Evolutionary conservation across 2,113 vertebrate species (phyloP).

Genomic region (Cyprichromis sp.): DNA sequence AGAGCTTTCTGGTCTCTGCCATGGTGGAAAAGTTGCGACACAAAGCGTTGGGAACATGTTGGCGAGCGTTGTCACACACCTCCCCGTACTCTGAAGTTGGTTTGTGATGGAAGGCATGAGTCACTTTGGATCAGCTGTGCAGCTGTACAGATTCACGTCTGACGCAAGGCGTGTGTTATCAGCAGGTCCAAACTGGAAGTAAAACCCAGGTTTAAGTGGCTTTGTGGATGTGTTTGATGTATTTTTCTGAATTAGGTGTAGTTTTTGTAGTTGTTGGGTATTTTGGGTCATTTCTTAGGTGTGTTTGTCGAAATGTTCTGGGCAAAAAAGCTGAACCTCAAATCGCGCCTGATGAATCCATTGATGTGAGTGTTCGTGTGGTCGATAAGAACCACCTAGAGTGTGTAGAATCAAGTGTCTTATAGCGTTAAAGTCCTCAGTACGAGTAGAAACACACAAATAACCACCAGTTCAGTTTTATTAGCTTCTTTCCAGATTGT

Average conservation of each 20-base stretch:
- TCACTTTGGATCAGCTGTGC: background rate
- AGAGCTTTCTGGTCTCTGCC: background rate
- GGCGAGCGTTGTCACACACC: conserved; percentile 28
- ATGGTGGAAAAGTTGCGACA: conserved; percentile 1
- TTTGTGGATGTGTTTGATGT: background rate
- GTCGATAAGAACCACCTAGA: background rate
- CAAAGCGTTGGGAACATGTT: conserved; percentile 18
- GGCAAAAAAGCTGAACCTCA: background rate
- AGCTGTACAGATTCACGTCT: background rate
- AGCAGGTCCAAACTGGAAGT: background rate
- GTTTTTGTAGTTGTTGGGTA: accelerated
- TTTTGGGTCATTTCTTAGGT: background rate
- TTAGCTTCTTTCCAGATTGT: background rate
- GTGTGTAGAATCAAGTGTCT: accelerated
- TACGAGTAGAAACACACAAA: accelerated
- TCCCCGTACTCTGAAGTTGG: background rate
- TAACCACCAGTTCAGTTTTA: background rate
- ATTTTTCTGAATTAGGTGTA: background rate
- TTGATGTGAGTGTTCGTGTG: background rate
- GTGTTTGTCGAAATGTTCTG: accelerated
- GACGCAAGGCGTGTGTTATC: background rate
- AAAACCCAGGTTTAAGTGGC: background rate
- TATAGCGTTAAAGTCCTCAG: background rate
- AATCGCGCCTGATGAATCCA: background rate
- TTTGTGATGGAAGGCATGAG: conserved; percentile 2